phyloP scores from a whole-genome alignment of 2,113 vertebrate species.

The Nothobranchius kuhntae region DNA sequence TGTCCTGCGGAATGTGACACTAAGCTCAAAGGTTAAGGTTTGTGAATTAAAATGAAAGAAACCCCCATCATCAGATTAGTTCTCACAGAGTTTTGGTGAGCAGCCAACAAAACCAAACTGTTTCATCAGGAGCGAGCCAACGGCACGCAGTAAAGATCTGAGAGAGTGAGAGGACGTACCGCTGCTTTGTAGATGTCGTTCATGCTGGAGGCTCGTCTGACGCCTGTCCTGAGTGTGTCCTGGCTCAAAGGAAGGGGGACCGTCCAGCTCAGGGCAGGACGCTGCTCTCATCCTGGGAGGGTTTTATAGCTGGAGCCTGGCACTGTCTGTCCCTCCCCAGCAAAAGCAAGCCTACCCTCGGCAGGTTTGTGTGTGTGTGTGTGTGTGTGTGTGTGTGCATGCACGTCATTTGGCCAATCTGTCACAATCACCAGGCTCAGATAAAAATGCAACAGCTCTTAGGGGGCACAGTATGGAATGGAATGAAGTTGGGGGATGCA shows the following conservation, averaged over 20 bases:
- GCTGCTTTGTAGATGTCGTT: slow-evolving; percentile 82
- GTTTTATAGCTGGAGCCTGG: slow-evolving; percentile 69
- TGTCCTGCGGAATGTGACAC: neutral
- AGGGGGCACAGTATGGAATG: slow-evolving; percentile 66
- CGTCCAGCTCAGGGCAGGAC: slow-evolving; percentile 71
- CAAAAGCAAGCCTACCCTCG: slow-evolving; percentile 47
- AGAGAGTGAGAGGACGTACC: slow-evolving; percentile 59
- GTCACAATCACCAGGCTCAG: slow-evolving; percentile 77
- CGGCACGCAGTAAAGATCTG: slow-evolving; percentile 4
- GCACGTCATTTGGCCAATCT: slow-evolving; percentile 74
- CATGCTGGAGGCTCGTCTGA: slow-evolving; percentile 68
- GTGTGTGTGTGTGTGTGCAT: no score
- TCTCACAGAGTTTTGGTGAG: slow-evolving; percentile 21
- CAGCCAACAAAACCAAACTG: slow-evolving; percentile 19
- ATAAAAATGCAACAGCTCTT: slow-evolving; percentile 71
- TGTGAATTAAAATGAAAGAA: slow-evolving; percentile 9
- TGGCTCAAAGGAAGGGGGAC: slow-evolving; percentile 59
- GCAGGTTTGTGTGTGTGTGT: slow-evolving; percentile 53
- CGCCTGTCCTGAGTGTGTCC: slow-evolving; percentile 61
- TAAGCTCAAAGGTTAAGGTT: slow-evolving; percentile 6
- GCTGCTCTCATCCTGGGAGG: slow-evolving; percentile 57
- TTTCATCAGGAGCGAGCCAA: neutral
- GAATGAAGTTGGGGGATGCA: slow-evolving; percentile 59
- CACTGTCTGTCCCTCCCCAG: slow-evolving; percentile 60
- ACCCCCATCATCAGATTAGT: slow-evolving; percentile 17